These are phyloP conservation scores for Clanis bilineata DNA, from an alignment of 2,888 invertebrate genomes.

Conservation along the genomic window DNA sequence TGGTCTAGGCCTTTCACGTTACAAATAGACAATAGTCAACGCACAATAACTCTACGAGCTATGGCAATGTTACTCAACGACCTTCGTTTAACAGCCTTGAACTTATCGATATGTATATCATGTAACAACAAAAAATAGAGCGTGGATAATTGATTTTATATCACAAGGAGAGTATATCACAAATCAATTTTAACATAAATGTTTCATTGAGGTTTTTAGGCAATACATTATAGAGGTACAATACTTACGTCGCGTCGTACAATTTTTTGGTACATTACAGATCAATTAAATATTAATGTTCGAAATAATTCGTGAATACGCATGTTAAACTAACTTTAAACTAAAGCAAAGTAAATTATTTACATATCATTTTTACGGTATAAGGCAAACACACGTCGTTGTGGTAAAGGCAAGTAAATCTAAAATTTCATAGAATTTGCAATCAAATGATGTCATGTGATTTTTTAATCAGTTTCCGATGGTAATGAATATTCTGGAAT, in stretches of 20 bases:
- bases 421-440: not conserved
- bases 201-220: not conserved
- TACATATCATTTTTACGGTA: not conserved
- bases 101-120: not conserved
- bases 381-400: no score
- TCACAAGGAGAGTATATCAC: not conserved
- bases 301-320: not conserved
- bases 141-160: not conserved
- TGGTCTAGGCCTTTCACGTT: not conserved
- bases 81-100: not conserved
- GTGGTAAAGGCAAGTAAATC: no score
- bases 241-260: no score
- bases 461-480: not conserved
- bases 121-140: not conserved
- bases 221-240: no score
- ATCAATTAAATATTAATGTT: no score
- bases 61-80: not conserved
- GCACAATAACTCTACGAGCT: not conserved
- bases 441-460: not conserved
- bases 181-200: not conserved
- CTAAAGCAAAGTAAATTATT: not conserved
- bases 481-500: not conserved
- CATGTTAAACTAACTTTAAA: not conserved
- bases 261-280: no score
- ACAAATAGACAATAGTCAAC: not conserved